A percentile compares a stretch with the other conserved stretches of the same genome.
Conservation (phyloP, 2,888 invertebrate species). For the Megastigmus dorsalis region DNA sequence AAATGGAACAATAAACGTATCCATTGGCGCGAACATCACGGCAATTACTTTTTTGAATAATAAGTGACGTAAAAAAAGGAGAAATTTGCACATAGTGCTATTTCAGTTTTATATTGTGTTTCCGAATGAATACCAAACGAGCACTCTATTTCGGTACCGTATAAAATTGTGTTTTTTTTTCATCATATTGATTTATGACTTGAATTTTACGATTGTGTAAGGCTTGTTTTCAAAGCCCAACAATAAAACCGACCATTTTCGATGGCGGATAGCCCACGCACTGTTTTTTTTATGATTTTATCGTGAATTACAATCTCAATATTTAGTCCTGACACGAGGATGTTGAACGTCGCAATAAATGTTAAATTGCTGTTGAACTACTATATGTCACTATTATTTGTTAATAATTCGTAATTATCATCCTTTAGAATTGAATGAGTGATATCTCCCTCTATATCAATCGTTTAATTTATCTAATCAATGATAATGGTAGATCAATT, state of each 20-base stretch:
- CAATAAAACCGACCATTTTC: slow-evolving; percentile 3
- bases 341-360: no score
- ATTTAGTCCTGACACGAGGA: no score
- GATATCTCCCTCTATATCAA: no score
- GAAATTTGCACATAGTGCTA: no score
- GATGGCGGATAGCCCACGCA: neutral
- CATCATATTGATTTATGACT: slow-evolving; percentile 1
- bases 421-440: no score
- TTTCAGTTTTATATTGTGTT: neutral
- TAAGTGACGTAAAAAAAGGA: neutral
- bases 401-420: no score
- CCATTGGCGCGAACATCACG: neutral
- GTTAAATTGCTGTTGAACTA: no score
- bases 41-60: neutral
- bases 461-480: no score
- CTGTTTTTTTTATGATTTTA: neutral
- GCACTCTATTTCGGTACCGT: neutral
- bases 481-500: no score
- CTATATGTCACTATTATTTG: no score
- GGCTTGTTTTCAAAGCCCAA: neutral
- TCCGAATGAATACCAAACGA: neutral
- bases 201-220: slow-evolving; percentile 2
- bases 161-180: neutral
- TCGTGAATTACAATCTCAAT: neutral
- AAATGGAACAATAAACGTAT: no score